These are phyloP conservation scores for Epistrophe eligans DNA, from an alignment of 2,888 invertebrate genomes.

Conservation along the genomic window DNA sequence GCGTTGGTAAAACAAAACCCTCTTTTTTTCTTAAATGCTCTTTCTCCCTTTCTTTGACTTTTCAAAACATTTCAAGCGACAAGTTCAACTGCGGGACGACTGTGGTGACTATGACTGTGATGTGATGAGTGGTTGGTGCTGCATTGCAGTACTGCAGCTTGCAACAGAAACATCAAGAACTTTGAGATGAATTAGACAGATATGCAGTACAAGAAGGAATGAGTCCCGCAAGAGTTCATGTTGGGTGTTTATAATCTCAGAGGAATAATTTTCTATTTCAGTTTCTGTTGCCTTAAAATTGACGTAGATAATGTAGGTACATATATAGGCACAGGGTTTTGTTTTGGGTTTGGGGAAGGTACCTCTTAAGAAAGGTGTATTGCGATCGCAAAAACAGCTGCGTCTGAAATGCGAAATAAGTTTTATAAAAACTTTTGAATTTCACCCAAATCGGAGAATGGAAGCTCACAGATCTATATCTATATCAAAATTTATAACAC, in stretches of 20 bases:
- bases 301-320: slow-evolving; percentile 26
- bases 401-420: not conserved
- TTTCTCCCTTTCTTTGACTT: slow-evolving; percentile 10
- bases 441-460: no score
- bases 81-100: slow-evolving; percentile 53
- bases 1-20: not conserved
- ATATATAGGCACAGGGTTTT: not conserved
- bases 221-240: slow-evolving; percentile 7
- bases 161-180: slow-evolving; percentile 16
- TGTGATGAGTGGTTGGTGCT: slow-evolving; percentile 21
- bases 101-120: not conserved
- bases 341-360: not conserved
- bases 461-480: no score
- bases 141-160: slow-evolving; percentile 33
- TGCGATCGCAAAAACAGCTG: not conserved
- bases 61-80: slow-evolving; percentile 61
- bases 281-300: slow-evolving; percentile 50
- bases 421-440: no score
- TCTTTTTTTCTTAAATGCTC: slow-evolving; percentile 24
- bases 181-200: slow-evolving; percentile 62
- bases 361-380: not conserved
- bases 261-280: slow-evolving; percentile 66
- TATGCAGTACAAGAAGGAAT: not conserved
- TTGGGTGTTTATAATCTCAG: slow-evolving; percentile 41
- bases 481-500: no score